These are phyloP conservation scores for Lepeophtheirus salmonis DNA, from an alignment of 1,140 invertebrate species.

Conservation along the genomic window DNA sequence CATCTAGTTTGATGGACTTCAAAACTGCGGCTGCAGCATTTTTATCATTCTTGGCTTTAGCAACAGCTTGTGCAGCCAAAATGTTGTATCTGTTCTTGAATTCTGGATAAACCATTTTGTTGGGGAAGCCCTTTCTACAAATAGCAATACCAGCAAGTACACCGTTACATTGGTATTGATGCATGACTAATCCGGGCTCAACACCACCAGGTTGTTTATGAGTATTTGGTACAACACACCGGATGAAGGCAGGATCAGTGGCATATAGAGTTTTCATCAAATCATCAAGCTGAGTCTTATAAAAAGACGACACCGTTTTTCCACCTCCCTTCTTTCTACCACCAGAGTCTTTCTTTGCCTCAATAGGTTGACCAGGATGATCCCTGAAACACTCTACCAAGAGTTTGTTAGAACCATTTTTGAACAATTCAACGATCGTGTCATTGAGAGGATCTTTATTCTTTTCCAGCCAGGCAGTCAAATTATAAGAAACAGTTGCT, in stretches of 20 bases:
- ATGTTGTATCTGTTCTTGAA: conserved; percentile 33
- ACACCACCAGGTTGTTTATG: conserved; percentile 60
- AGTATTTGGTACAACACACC: conserved; percentile 48
- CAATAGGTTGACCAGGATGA: conserved; percentile 66
- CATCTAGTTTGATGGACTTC: conserved; percentile 34
- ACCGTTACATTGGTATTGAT: conserved; percentile 96
- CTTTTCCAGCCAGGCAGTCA: conserved; percentile 96
- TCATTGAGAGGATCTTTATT: conserved; percentile 99
- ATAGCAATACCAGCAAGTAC: conserved; percentile 12
- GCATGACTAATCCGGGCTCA: conserved; percentile 96
- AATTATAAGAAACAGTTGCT: conserved; percentile 88
- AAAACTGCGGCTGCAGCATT: conserved; percentile 37
- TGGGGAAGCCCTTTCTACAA: conserved; percentile 10
- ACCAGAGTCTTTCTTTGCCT: conserved; percentile 38
- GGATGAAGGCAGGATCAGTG: conserved; percentile 43
- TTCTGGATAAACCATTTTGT: conserved; percentile 9
- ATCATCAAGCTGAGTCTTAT: conserved; percentile 55
- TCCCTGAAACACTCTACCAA: conserved; percentile 78
- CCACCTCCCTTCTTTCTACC: conserved; percentile 28
- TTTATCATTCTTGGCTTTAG: conserved; percentile 36
- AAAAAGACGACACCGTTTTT: conserved; percentile 32
- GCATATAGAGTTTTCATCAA: conserved; percentile 36
- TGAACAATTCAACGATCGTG: conserved; percentile 90
- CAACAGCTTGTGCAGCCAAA: conserved; percentile 36
- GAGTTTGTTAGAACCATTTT: conserved; percentile 72